These are phyloP conservation scores for Loripinus fragilis DNA, from an alignment of 2,888 invertebrate genomes.

Conservation along the genomic window DNA sequence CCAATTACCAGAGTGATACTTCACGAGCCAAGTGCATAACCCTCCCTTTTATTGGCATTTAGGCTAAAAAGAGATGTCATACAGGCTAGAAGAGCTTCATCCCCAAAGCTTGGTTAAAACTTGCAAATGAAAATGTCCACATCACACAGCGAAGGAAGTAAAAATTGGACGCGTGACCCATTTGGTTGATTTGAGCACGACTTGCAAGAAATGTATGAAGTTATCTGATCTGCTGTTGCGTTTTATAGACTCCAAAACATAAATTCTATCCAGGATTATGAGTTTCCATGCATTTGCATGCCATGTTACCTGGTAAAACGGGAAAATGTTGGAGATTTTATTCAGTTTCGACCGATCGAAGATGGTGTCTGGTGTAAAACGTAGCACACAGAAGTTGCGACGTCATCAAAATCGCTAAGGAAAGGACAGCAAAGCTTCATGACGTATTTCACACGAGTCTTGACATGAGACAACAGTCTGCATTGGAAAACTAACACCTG, in stretches of 20 bases:
- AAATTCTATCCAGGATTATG: too few relatives aligned
- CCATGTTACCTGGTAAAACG: conserved; percentile 37
- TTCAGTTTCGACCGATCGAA: conserved; percentile 49
- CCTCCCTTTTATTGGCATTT: too few relatives aligned
- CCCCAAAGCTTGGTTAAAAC: too few relatives aligned
- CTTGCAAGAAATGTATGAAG: not conserved
- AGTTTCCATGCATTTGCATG: not conserved
- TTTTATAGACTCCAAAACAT: too few relatives aligned
- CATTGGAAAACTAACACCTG: conserved; percentile 38
- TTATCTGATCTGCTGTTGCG: not conserved
- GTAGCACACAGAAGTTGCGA: conserved; percentile 64
- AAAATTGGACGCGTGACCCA: conserved; percentile 8
- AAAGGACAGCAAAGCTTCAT: conserved; percentile 76
- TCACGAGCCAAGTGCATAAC: too few relatives aligned
- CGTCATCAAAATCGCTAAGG: conserved; percentile 77
- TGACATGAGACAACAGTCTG: conserved; percentile 30
- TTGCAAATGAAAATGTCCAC: too few relatives aligned
- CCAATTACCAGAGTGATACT: too few relatives aligned
- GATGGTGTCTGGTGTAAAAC: conserved; percentile 72
- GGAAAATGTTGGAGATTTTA: conserved; percentile 39
- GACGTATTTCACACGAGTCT: conserved; percentile 70
- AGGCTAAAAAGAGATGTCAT: too few relatives aligned
- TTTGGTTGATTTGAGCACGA: not conserved
- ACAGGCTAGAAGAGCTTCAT: too few relatives aligned
- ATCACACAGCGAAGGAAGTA: not conserved